These are phyloP conservation scores for Mormyrops boulengeri DNA, from an alignment of 2,797 vertebrate genomes.

Conservation along the genomic window DNA sequence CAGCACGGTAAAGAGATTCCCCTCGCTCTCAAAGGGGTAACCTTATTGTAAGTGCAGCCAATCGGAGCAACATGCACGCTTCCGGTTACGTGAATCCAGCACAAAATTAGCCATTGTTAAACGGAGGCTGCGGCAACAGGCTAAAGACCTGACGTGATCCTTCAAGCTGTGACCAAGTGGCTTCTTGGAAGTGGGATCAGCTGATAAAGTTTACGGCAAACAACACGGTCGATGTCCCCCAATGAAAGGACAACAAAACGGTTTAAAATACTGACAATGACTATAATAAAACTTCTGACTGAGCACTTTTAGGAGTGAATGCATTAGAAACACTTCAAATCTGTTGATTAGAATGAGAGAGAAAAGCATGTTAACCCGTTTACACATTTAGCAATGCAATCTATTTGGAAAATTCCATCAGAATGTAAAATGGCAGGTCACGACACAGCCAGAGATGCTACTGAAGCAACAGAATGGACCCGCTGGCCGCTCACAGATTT, in stretches of 20 bases:
- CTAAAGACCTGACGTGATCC: constrained; percentile 7
- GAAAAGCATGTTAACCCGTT: not conserved
- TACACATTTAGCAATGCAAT: not conserved
- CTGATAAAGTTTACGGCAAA: constrained; percentile 31
- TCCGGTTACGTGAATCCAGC: not conserved
- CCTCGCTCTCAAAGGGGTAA: not conserved
- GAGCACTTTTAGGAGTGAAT: not conserved
- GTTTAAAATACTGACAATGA: not conserved
- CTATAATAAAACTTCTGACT: not conserved
- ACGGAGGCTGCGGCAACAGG: constrained; percentile 23
- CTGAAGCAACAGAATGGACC: not conserved
- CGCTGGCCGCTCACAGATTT: not conserved
- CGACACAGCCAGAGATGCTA: not conserved
- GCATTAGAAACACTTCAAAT: not conserved
- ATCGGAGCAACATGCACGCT: not conserved
- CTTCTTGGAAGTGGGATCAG: constrained; percentile 30
- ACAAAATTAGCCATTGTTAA: not conserved
- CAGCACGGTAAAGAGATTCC: not conserved
- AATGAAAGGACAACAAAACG: not conserved
- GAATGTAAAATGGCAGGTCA: not conserved
- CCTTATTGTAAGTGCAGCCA: not conserved
- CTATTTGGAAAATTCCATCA: not conserved
- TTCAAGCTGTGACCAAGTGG: constrained; percentile 24
- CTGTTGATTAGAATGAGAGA: not conserved
- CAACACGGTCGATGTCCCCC: not conserved